Base-by-base conservation (phyloP, 1,140 invertebrate genomes). In the Neuroterus valhalla region DNA sequence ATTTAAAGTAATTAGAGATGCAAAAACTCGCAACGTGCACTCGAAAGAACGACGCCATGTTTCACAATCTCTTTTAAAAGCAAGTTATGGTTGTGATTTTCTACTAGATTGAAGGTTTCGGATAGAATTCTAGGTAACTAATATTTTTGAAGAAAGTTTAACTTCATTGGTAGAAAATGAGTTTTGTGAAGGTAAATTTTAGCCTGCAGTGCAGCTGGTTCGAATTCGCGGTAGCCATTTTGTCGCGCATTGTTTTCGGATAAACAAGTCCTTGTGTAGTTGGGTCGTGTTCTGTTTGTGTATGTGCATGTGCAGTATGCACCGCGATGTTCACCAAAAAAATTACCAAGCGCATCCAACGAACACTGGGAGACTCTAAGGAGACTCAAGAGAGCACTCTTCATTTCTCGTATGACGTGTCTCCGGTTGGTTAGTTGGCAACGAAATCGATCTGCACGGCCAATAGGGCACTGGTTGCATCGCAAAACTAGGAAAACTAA, bases 231-330 rank as follows among this genome's bases (percentile, higher is more conserved):
- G 55, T 81, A 72, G 80, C 84, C 85, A 87, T 86, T 85, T 86
- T 86, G 85, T 84, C 80, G 80, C 81, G 82, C 71, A 62, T 46
- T 83, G 81, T 82, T 79, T 81, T 77, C 79, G 79, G 74, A 87
- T 87, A 87, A 87, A 87, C 85, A 87, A 87, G 84, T 82, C 5
- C 17, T 45, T 21, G 19, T n/a, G 21, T 66, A 67, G 62, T 31
- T 42, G 48, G 55, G 38, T 55, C 31, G 31, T 38, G 31, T 42
- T 23, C 50, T 73, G 12, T 52, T 42, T 23, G 66, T 73, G 12
- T 52, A 3, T n/a, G 23, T n/a, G 66, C 43, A 46, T 70, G 43
- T 62, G 19, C 48, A 70, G 50, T 12, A 8, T 38, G 31, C 31
- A 38, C 31, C 31, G 31, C 8, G 31, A 38, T 38, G 31, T 38